Evolutionary conservation across 2,888 invertebrate species (phyloP).

Genomic region (Drosophila prostipennis): DNA sequence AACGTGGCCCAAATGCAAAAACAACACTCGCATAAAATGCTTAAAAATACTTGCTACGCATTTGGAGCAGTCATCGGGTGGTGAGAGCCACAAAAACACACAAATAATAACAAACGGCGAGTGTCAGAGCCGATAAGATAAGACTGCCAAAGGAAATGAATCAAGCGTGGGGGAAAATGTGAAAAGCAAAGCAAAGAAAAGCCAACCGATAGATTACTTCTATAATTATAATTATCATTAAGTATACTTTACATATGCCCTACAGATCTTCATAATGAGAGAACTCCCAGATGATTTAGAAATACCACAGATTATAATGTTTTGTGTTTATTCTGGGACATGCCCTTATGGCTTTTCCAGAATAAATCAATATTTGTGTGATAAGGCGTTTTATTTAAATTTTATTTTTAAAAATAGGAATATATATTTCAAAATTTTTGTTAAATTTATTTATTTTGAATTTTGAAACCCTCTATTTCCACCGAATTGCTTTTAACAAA

Average conservation of each 20-base stretch:
- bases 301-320: background rate
- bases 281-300: background rate
- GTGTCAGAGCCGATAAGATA: conserved; percentile 31
- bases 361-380: background rate
- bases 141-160: conserved; percentile 35
- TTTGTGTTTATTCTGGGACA: background rate
- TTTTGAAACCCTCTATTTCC: too few species aligned
- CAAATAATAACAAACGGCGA: conserved; percentile 21
- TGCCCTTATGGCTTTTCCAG: background rate
- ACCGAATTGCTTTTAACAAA: too few species aligned
- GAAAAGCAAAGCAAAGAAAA: conserved; percentile 4
- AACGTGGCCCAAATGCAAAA: conserved; percentile 75
- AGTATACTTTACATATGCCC: background rate
- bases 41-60: conserved; percentile 60
- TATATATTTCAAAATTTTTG: too few species aligned
- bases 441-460: too few species aligned
- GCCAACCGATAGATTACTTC: background rate
- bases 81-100: conserved; percentile 8
- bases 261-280: background rate
- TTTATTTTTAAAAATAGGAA: too few species aligned
- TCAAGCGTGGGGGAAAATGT: conserved; percentile 17
- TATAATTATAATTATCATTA: background rate
- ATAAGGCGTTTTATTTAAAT: background rate
- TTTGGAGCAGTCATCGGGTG: conserved; percentile 33
- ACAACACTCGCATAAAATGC: conserved; percentile 26